Evolutionary conservation across 1,140 invertebrate species (phyloP), one percentile per base, ranked within the genome.

Genomic region (Nebria ingens): DNA sequence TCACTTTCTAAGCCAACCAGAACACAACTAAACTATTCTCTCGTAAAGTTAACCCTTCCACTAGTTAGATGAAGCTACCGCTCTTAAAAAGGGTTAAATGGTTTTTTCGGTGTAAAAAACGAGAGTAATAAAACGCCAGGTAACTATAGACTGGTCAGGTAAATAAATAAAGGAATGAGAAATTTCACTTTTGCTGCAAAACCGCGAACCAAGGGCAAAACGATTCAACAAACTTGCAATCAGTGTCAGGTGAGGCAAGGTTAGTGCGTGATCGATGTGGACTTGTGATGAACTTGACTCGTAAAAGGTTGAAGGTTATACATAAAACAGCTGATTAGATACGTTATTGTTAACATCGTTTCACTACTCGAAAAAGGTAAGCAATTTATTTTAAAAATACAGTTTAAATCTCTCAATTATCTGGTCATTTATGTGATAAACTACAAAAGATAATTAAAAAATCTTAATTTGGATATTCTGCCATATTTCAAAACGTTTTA

Each of bases 231-330:
- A n/a, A n/a, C n/a, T n/a, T 29, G 25, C 25, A 17, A 45, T 6
- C 6, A 45, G 40, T 45, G 40, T 45, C 40, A 45, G 40, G 40
- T 45, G 40, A 45, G 4, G 9, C 40, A 45, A 45, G 40, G 40
- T 45, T 45, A 45, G 40, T 45, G 40, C 4, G 40, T 45, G 40
- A 45, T 45, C 40, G 40, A 45, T 45, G 40, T 45, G 40, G 4
- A 29, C 25, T 34, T 34, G 25, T 34, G n/a, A 6, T n/a, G 25
- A n/a, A 34, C 6, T 34, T 34, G 25, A n/a, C 25, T 34, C 25
- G 25, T 6, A 6, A 9, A 34, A n/a, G n/a, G 25, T 34, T 34
- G 25, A 34, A 34, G 25, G 25, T 34, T 34, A 34, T n/a, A 34
- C 25, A 34, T 34, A 9, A 34, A 34, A 9, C 25, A 34, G n/a